A percentile compares a stretch with the other conserved stretches of the same genome.
Evolutionary conservation across 2,797 vertebrate genomes (phyloP).

Genomic region (Schizothorax lantsangensis): DNA sequence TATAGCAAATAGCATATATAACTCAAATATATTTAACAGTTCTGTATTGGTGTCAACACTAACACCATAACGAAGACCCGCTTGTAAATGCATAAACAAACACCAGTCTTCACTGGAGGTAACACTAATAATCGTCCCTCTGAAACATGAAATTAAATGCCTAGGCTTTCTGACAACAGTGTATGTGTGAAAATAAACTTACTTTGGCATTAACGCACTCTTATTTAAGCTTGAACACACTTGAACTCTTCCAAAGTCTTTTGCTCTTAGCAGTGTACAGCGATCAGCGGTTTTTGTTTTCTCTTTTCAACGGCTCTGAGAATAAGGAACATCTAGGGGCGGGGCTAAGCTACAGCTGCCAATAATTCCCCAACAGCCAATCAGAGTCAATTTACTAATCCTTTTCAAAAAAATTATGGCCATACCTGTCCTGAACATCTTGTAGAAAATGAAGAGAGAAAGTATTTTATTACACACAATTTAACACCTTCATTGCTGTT

Average conservation of each 20-base stretch:
- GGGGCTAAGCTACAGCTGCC: background rate
- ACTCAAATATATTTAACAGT: no score
- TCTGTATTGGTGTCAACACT: no score
- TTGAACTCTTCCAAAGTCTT: background rate
- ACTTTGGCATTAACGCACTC: background rate
- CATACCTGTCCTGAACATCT: background rate
- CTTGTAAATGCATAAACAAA: background rate
- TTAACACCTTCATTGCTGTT: background rate
- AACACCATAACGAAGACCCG: no score
- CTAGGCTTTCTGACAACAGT: no score
- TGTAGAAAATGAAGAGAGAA: background rate
- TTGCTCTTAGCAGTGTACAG: background rate
- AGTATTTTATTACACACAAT: background rate
- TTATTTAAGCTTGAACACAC: background rate
- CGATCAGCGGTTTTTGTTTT: background rate
- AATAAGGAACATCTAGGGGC: background rate
- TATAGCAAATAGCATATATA: no score
- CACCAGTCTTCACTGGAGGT: no score
- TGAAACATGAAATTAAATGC: no score
- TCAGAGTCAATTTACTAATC: background rate
- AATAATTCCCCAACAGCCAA: background rate
- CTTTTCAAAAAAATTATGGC: background rate
- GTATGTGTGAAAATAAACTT: background rate
- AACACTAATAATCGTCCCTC: no score
- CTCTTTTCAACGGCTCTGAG: background rate